Conservation (phyloP, 2,797 vertebrate genomes). For the Lithobates pipiens region DNA sequence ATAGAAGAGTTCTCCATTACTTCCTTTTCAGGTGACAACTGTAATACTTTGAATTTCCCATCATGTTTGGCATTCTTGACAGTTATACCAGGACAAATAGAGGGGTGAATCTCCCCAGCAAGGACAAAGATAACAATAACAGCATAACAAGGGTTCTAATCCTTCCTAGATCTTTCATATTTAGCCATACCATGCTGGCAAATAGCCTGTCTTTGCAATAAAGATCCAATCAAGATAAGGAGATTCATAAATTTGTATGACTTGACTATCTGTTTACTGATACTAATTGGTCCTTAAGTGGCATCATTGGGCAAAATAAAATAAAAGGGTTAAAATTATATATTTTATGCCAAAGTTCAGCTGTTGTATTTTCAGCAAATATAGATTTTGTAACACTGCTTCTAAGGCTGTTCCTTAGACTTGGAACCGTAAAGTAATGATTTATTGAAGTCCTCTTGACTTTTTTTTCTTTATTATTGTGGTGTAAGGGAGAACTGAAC, state of each 20-base stretch:
- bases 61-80: too few species aligned
- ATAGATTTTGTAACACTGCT: conserved; percentile 21
- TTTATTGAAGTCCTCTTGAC: conserved; percentile 46
- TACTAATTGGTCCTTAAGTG: background rate
- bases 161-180: background rate
- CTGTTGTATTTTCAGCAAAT: conserved; percentile 6
- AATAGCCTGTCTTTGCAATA: background rate
- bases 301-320: background rate
- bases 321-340: conserved; percentile 13
- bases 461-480: conserved; percentile 13
- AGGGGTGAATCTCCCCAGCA: too few species aligned
- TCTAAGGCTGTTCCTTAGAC: conserved; percentile 44
- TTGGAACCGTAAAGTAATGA: conserved; percentile 42
- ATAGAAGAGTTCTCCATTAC: too few species aligned
- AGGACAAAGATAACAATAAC: too few species aligned
- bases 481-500: conserved; percentile 32
- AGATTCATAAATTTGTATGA: background rate
- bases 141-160: too few species aligned
- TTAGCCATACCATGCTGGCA: background rate
- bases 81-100: too few species aligned
- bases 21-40: too few species aligned
- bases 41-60: too few species aligned
- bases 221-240: background rate
- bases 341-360: background rate
- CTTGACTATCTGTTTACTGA: background rate